Base-by-base conservation (phyloP, 1,140 invertebrate species). In the Pseudomyrmex gracilis region DNA sequence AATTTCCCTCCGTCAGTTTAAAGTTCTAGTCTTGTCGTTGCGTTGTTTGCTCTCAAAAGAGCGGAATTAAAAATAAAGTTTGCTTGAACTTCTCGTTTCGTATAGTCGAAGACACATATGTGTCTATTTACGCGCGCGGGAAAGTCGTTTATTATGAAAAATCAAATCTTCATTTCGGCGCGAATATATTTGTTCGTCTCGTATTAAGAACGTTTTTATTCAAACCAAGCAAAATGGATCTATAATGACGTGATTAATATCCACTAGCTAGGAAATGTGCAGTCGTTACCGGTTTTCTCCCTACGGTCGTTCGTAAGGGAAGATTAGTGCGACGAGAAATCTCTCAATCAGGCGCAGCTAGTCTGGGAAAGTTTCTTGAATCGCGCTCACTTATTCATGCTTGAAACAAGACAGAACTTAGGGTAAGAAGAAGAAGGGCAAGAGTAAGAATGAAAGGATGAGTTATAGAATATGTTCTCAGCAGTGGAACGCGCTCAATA, bases 381-480 rank as follows among this genome's bases (percentile, higher is more conserved):
- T 90, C 80, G 85, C 88, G 84, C 86, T 86, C 84, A 86, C 89
- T 92, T 91, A 91, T 90, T 91, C 90, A 90, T 89, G 85, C 90
- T 87, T 68, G 85, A 74, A 73, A 85, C 73, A 58, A 90, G 83
- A 84, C 83, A 85, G 88, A 90, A 91, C 70, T 87, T 68, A 7
- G 24, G 61, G 70, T 47, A 73, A 74, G 55, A 63, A 63, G 34
- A 34, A 71, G 55, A 77, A 49, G n/a, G n/a, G 55, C 43, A 60
- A n/a, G 49, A 53, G 49, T 7, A 51, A n/a, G 71, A n/a, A 17
- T 68, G 47, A 64, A 34, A 34, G 7, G 34, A 34, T 34, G 34
- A 34, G 34, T 34, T 34, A 34, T 34, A 34, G 34, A 34, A 34
- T 34, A 5, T 66, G 61, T n/a, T n/a, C 17, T 15, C 20, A 53